Evolutionary conservation across 1,140 invertebrate species (phyloP), one percentile per base, ranked within the genome.

Genomic region (Latrodectus geometricus): DNA sequence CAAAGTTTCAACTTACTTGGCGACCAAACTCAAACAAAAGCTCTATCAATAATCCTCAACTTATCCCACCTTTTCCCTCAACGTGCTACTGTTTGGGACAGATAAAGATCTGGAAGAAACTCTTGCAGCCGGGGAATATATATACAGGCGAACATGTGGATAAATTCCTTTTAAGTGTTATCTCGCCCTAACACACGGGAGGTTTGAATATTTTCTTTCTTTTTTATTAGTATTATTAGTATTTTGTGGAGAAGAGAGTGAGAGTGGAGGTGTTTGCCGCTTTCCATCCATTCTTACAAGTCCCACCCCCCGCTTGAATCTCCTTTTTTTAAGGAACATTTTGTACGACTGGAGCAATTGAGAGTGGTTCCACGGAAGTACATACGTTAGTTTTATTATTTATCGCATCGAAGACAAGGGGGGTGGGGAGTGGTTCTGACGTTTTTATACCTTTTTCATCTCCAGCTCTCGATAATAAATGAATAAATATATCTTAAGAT

Each of bases 101-200:
- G 82, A 84, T 84, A 84, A 54, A 9, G 65, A 84, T 84, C 82
- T 76, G 56, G 20, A 52, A 69, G 65, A 54, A 75, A n/a, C 73
- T 61, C 61, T 66, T 35, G 35, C 80, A 20, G 82, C 48, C 17
- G 15, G 61, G 76, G 52, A 84, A 76, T 76, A 84, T 84, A 84
- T 84, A 76, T 76, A 84, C 74, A 84, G 21, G 54, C 48, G 49
- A 66, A 84, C 82, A 84, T 76, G 74, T 76, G 82, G 82, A 84
- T 84, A 84, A 84, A 84, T 84, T 84, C 82, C 82, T 76, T 76
- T 84, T 84, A 83, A 84, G 72, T 84, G 82, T 84, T 84, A 84
- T 84, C 82, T 84, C 82, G 61, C 23, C 74, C 49, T 54, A 84
- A 54, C 82, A 84, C 82, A 84, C 82, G 56, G 72, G 82, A 84